Percentiles rank a stretch among this genome's conserved stretches.
These are phyloP conservation scores for Coregonus ussuriensis DNA, from an alignment of 2,797 vertebrate species.

Conservation along the genomic window DNA sequence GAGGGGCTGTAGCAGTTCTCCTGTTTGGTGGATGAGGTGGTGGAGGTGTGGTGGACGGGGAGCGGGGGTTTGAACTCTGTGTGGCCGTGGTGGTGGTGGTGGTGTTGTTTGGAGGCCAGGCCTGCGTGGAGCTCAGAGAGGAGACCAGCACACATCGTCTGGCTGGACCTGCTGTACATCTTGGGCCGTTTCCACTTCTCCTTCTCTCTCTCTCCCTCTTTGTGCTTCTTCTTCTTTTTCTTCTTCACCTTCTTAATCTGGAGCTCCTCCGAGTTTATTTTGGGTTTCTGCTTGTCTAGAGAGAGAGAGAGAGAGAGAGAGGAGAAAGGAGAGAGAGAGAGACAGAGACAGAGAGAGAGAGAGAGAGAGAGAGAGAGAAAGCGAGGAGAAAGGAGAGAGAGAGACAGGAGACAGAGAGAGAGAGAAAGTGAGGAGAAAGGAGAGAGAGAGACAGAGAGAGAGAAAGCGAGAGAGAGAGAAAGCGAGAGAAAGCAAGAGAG, in stretches of 20 bases:
- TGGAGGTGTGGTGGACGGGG: constrained; percentile 43
- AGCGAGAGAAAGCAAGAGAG: neutral
- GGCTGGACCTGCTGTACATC: constrained; percentile 96
- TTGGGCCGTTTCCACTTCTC: constrained; percentile 94
- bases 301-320: neutral
- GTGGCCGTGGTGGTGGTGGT: constrained; percentile 10
- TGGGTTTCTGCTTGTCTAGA: constrained; percentile 83
- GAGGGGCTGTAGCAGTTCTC: constrained; percentile 59
- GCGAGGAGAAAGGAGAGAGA: too few relatives aligned
- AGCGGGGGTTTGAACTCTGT: constrained; percentile 70
- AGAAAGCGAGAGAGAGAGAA: too few relatives aligned
- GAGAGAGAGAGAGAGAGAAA: neutral
- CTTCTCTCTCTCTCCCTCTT: constrained; percentile 94
- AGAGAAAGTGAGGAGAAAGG: too few relatives aligned
- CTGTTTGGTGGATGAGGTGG: constrained; percentile 52
- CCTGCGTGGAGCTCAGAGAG: constrained; percentile 58
- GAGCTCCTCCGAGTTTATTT: constrained; percentile 86
- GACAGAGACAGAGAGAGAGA: neutral
- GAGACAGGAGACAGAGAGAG: too few relatives aligned
- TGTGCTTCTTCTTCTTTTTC: constrained; percentile 99
- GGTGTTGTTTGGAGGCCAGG: constrained; percentile 45
- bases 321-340: neutral
- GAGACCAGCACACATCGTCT: constrained; percentile 89
- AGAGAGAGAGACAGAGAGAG: neutral
- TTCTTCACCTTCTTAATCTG: constrained; percentile 98